Percentiles rank a stretch among this genome's conserved stretches.
Conservation (phyloP, 2,113 vertebrate species). For the Nipponia nippon region DNA sequence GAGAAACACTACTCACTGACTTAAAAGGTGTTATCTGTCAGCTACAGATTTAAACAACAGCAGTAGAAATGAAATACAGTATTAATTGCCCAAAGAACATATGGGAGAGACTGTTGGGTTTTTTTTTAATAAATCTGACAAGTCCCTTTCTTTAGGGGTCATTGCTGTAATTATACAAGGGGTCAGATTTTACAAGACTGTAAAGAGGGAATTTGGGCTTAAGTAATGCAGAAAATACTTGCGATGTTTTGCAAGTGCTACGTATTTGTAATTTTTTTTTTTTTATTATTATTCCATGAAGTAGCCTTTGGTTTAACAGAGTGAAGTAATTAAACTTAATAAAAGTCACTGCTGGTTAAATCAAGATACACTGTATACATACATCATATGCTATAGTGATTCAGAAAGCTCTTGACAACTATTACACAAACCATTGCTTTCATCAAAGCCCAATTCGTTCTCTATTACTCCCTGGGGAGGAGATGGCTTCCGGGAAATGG, state of each 20-base stretch:
- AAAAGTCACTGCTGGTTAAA: neutral
- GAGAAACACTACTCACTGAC: neutral
- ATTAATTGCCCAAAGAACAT: neutral
- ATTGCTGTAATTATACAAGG: neutral
- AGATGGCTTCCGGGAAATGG: slow-evolving; percentile 24
- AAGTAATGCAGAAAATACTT: neutral
- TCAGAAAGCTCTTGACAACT: neutral
- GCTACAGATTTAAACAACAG: neutral
- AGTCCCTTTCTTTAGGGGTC: neutral
- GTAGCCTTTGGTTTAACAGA: neutral
- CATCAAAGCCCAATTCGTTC: neutral
- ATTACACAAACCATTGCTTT: neutral
- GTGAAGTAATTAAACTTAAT: neutral
- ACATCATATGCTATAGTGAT: neutral
- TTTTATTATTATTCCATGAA: neutral
- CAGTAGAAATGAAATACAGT: neutral
- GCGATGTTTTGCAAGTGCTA: neutral
- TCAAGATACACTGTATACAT: neutral
- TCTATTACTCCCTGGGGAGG: neutral
- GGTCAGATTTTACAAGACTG: neutral
- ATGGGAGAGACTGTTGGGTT: neutral
- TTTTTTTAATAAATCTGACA: neutral
- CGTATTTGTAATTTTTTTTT: neutral
- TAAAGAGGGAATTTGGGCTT: neutral
- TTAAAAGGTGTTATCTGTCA: neutral